phyloP scores from a whole-genome alignment of 2,797 vertebrate genomes.

The Muscicapa comitata region DNA sequence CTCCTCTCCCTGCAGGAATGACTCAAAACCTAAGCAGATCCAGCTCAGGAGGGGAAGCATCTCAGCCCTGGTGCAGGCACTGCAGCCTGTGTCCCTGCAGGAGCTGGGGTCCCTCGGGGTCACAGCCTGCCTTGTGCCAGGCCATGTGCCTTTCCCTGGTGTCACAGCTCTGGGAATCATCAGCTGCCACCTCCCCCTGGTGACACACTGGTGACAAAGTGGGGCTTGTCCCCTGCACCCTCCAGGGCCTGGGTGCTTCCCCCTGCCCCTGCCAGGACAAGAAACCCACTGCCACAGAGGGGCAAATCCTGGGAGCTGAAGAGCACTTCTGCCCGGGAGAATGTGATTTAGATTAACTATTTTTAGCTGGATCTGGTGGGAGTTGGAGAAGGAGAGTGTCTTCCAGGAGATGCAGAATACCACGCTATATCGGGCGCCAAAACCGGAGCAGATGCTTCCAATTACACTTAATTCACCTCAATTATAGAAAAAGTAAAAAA shows the following conservation, averaged over 20 bases:
- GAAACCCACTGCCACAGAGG: background rate
- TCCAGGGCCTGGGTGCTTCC: accelerated
- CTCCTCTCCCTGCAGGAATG: accelerated
- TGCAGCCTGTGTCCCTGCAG: background rate
- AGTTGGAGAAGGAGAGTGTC: slow-evolving; percentile 12
- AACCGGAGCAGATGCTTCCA: slow-evolving; percentile 33
- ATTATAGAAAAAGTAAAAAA: background rate
- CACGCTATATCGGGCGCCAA: background rate
- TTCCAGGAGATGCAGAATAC: slow-evolving; percentile 26
- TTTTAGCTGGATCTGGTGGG: slow-evolving; percentile 33
- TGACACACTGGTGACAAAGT: accelerated
- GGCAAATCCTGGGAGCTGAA: background rate
- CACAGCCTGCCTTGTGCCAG: accelerated
- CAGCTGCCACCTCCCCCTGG: accelerated
- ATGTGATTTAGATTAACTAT: slow-evolving; percentile 26
- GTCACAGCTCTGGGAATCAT: accelerated
- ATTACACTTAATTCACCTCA: slow-evolving; percentile 49
- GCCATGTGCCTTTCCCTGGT: accelerated
- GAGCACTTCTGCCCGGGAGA: background rate
- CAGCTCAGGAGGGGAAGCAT: background rate
- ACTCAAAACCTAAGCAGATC: accelerated
- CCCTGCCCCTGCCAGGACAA: background rate
- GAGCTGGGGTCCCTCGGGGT: background rate
- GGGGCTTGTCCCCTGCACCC: background rate
- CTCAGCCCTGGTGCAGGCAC: background rate